Conservation (phyloP, 2,113 vertebrate genomes). For the Apteryx owenii region DNA sequence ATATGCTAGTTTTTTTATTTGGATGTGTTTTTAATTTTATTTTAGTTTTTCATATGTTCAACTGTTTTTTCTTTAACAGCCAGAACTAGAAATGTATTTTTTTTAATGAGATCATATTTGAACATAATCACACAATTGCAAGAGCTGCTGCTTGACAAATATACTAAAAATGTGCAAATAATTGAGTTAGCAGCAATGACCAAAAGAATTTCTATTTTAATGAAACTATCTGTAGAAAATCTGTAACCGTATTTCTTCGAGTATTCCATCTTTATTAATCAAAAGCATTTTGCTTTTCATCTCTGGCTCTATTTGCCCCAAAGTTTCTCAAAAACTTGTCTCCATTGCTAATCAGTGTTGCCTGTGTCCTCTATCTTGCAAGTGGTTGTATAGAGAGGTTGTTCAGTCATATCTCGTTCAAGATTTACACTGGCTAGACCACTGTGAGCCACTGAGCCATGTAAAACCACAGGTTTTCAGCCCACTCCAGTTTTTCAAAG, state of each 20-base stretch:
- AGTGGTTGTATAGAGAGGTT: background rate
- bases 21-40: background rate
- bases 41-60: background rate
- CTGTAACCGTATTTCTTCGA: background rate
- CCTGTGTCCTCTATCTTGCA: background rate
- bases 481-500: background rate
- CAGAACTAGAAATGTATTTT: background rate
- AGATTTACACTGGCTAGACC: background rate
- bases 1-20: background rate
- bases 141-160: background rate
- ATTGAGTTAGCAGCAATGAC: background rate
- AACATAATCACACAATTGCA: background rate
- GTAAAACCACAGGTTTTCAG: background rate
- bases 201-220: background rate
- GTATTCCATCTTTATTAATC: background rate
- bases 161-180: background rate
- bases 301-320: background rate
- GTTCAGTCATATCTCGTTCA: background rate
- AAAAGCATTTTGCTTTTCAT: background rate
- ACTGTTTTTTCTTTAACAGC: background rate
- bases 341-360: background rate
- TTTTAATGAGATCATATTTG: background rate
- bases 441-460: background rate
- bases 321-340: background rate
- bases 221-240: background rate